phyloP scores from a whole-genome alignment of 2,113 vertebrate species.

The Oreochromis tanganicae region DNA sequence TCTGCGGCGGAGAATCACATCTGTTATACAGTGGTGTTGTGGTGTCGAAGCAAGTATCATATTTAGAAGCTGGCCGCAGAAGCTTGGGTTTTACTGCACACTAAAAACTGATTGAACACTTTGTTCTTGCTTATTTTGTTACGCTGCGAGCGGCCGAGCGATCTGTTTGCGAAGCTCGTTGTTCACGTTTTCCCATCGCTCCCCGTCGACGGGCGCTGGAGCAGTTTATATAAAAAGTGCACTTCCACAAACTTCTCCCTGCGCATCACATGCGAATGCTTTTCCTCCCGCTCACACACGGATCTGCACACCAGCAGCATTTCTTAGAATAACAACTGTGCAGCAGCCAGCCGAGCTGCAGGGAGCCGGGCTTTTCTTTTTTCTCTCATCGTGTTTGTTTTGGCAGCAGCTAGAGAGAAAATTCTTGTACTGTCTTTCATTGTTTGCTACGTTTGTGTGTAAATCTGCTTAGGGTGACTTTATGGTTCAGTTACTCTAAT shows the following conservation, averaged over 20 bases:
- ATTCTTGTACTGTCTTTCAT: background rate
- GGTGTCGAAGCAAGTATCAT: background rate
- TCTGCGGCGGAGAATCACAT: constrained; percentile 16
- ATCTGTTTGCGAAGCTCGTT: background rate
- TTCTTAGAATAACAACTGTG: constrained; percentile 8
- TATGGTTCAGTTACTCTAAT: background rate
- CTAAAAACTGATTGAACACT: background rate
- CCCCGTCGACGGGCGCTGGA: background rate
- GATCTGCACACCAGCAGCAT: background rate
- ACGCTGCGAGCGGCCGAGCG: background rate
- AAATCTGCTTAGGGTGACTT: background rate
- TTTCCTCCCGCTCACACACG: background rate
- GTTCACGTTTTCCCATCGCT: background rate
- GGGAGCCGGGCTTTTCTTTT: background rate
- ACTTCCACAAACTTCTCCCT: background rate
- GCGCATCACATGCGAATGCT: background rate
- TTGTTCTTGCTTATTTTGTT: background rate
- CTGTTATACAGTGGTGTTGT: constrained; percentile 3
- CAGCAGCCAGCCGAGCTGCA: constrained; percentile 12
- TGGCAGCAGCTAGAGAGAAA: constrained; percentile 14
- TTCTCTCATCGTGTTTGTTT: background rate
- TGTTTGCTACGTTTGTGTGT: background rate
- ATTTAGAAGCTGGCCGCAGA: constrained; percentile 22
- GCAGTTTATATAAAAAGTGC: background rate
- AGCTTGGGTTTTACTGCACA: background rate